Evolutionary conservation across 2,888 invertebrate genomes (phyloP).

Genomic region (Stegophylla sp.): DNA sequence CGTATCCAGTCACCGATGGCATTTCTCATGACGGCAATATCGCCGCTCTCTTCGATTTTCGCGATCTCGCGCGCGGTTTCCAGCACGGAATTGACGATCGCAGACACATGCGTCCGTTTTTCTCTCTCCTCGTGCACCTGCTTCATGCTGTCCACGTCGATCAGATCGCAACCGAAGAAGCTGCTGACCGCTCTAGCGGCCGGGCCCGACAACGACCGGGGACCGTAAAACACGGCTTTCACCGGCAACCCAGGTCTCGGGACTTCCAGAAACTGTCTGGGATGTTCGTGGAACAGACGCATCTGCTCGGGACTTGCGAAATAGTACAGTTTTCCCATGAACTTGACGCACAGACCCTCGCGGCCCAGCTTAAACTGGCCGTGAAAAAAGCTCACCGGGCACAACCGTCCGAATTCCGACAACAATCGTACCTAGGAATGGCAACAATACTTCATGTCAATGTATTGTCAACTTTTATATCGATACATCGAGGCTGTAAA

Average conservation of each 20-base stretch:
- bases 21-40: neutral
- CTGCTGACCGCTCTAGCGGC: neutral
- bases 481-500: neutral
- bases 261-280: neutral
- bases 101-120: neutral
- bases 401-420: conserved; percentile 17
- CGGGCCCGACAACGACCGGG: neutral
- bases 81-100: neutral
- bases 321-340: conserved; percentile 22
- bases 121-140: too few relatives aligned
- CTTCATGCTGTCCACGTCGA: neutral
- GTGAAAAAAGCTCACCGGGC: conserved; percentile 27
- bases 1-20: conserved; percentile 23
- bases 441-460: neutral
- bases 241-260: neutral
- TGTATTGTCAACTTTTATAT: neutral
- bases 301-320: conserved; percentile 24
- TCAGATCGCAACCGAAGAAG: neutral
- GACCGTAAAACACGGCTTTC: conserved; percentile 40
- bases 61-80: neutral
- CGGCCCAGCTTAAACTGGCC: neutral
- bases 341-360: neutral
- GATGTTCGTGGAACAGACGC: neutral
- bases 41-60: neutral
- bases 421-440: neutral